Evolutionary conservation across 2,797 vertebrate genomes (phyloP).

Genomic region (Muraenolepis orangiensis): DNA sequence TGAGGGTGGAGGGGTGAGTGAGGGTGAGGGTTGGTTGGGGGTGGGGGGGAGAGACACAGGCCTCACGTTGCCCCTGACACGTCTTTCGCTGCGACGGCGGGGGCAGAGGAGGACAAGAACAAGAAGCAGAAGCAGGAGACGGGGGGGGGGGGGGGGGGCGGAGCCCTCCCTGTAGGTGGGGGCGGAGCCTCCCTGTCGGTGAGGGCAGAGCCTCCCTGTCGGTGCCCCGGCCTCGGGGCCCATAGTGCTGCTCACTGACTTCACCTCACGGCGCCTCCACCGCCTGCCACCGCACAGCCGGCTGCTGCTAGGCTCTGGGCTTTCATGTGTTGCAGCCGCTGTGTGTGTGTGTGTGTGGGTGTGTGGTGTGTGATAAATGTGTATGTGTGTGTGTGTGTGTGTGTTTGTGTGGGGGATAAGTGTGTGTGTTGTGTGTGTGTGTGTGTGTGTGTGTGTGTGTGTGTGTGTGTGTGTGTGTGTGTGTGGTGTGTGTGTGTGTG

Average conservation of each 20-base stretch:
- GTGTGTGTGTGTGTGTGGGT: background rate
- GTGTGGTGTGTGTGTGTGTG: conserved; percentile 12
- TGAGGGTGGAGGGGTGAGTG: no score
- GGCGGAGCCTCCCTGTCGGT: conserved; percentile 24
- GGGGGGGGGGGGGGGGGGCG: background rate
- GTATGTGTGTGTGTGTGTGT: no score
- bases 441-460: conserved; percentile 14
- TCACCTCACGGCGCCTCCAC: conserved; percentile 54
- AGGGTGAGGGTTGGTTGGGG: no score
- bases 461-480: background rate
- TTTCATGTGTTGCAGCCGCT: background rate
- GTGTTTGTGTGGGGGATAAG: no score
- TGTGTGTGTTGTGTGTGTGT: conserved; percentile 1
- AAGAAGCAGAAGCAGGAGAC: no score
- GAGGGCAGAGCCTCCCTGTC: no score
- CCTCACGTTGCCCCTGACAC: no score
- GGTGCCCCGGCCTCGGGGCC: conserved; percentile 37
- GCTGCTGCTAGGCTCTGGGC: conserved; percentile 19
- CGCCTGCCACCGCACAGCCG: conserved; percentile 43
- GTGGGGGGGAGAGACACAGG: no score
- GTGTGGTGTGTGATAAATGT: no score
- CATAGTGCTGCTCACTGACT: conserved; percentile 49
- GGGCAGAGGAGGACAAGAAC: background rate
- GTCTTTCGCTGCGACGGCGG: conserved; percentile 56
- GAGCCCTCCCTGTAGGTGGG: conserved; percentile 23